Conservation (phyloP, 1,140 invertebrate species). For the Anadara kagoshimensis region DNA sequence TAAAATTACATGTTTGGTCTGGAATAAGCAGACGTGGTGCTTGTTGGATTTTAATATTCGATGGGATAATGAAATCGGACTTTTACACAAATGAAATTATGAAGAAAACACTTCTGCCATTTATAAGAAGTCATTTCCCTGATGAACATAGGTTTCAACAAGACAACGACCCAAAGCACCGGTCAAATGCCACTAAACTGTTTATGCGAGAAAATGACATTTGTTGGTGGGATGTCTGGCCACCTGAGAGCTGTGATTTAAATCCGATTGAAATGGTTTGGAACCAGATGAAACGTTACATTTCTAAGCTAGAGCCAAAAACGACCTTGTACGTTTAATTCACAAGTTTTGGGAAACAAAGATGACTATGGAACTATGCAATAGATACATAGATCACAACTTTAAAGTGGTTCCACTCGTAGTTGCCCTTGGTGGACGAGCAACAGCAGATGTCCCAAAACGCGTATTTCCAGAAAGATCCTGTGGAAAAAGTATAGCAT, state of each 20-base stretch:
- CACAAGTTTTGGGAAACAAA: constrained; percentile 8
- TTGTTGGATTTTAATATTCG: constrained; percentile 18
- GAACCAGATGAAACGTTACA: constrained; percentile 6
- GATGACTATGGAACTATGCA: constrained; percentile 8
- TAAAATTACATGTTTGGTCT: constrained; percentile 35
- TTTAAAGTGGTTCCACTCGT: too few species aligned
- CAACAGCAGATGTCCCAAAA: constrained; percentile 9
- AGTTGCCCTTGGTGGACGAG: constrained; percentile 11
- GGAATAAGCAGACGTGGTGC: constrained; percentile 25
- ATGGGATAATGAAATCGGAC: constrained; percentile 13
- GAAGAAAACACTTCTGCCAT: constrained; percentile 7
- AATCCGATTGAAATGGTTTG: constrained; percentile 38
- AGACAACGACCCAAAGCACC: too few species aligned
- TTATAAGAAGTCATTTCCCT: constrained; percentile 2
- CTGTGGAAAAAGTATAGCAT: too few species aligned
- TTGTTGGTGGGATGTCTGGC: too few species aligned
- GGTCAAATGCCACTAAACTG: too few species aligned
- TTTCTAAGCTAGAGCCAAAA: background rate
- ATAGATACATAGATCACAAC: constrained; percentile 19
- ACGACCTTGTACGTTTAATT: constrained; percentile 8
- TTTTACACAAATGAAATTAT: constrained; percentile 16
- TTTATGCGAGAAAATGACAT: too few species aligned
- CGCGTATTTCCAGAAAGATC: constrained; percentile 23
- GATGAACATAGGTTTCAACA: too few species aligned
- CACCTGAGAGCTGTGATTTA: too few species aligned